Evolutionary conservation across 2,113 vertebrate species (phyloP).

Genomic region (Phodopus roborovskii): DNA sequence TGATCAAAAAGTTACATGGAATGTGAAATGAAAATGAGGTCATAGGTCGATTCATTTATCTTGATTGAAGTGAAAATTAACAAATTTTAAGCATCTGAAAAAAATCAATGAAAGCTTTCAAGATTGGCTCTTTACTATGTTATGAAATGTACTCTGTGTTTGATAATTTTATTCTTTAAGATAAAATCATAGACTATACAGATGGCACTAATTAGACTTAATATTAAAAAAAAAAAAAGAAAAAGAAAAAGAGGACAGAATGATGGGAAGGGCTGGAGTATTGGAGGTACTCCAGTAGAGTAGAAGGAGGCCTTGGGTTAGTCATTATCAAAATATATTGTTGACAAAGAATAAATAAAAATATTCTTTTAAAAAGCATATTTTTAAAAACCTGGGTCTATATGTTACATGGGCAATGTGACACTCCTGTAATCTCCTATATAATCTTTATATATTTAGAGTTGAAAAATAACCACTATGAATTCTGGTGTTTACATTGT

Average conservation of each 20-base stretch:
- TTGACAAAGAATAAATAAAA: not conserved
- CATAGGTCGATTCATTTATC: constrained; percentile 32
- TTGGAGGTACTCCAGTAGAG: not conserved
- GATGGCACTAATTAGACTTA: not conserved
- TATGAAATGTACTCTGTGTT: constrained; percentile 36
- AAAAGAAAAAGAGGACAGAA: not conserved
- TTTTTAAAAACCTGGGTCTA: not conserved
- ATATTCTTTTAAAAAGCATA: not conserved
- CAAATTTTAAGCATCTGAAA: constrained; percentile 52
- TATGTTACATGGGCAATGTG: not conserved
- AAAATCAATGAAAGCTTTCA: constrained; percentile 55
- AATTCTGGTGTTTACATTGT: not conserved
- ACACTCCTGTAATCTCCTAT: not conserved
- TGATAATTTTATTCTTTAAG: constrained; percentile 55
- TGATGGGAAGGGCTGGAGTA: no score
- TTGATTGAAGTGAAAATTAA: constrained; percentile 59
- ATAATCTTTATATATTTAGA: not conserved
- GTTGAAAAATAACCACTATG: constrained; percentile 53
- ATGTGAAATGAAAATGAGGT: constrained; percentile 35
- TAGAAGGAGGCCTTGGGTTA: not conserved
- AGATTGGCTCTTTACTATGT: constrained; percentile 17
- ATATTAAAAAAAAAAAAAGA: not conserved
- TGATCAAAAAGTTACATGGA: not conserved
- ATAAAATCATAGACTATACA: not conserved
- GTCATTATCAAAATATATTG: not conserved